A percentile compares a stretch with the other conserved stretches of the same genome.
Evolutionary conservation across 1,140 invertebrate species (phyloP).

Genomic region (Nymphalis io): DNA sequence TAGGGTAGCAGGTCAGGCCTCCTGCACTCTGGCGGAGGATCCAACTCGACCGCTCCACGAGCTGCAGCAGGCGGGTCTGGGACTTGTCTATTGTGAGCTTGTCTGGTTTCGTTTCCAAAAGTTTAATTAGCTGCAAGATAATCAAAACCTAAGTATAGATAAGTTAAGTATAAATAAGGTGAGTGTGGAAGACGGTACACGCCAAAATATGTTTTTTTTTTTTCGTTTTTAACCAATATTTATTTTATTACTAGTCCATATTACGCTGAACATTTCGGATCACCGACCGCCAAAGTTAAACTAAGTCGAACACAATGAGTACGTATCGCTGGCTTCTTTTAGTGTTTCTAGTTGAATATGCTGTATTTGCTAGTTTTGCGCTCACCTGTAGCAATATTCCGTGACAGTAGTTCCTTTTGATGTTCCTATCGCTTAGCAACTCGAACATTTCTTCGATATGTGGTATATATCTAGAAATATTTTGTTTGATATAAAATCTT

Average conservation of each 20-base stretch:
- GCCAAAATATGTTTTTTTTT: no score
- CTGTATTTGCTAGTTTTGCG: neutral
- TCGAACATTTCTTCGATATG: slow-evolving; percentile 54
- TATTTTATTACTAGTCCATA: no score
- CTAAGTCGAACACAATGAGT: no score
- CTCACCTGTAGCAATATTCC: slow-evolving; percentile 74
- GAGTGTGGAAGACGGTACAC: no score
- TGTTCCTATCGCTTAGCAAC: slow-evolving; percentile 40
- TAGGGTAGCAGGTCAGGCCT: slow-evolving; percentile 45
- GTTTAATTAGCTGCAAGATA: neutral
- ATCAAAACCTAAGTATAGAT: no score
- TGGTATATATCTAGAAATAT: slow-evolving; percentile 54
- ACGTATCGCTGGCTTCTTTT: no score
- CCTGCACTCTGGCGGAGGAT: slow-evolving; percentile 36
- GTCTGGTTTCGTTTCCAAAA: slow-evolving; percentile 37
- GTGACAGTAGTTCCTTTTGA: slow-evolving; percentile 71
- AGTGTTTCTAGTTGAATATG: no score
- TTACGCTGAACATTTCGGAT: no score
- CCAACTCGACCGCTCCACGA: slow-evolving; percentile 38
- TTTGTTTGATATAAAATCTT: no score
- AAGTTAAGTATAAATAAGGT: no score
- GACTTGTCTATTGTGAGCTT: slow-evolving; percentile 23
- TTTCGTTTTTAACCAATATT: no score
- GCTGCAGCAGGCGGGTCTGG: slow-evolving; percentile 8
- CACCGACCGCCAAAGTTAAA: no score